Evolutionary conservation across 2,888 invertebrate genomes (phyloP).

Genomic region (Glyphotaelius pellucidus): DNA sequence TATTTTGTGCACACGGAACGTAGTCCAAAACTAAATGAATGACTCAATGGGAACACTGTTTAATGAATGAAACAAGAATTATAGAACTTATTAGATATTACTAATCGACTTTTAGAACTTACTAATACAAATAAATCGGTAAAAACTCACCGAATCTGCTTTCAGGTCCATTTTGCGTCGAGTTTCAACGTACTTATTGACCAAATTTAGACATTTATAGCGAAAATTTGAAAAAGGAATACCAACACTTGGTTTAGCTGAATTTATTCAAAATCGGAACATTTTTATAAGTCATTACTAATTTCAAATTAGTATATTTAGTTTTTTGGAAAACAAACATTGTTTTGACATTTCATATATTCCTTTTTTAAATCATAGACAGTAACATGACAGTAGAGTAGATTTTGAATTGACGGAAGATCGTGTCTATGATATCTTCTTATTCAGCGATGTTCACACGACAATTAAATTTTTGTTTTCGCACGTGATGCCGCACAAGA

Average conservation of each 20-base stretch:
- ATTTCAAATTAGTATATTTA: slow-evolving; percentile 6
- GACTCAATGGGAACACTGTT: background rate
- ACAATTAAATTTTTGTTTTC: no score
- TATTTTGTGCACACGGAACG: slow-evolving; percentile 52
- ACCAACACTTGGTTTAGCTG: background rate
- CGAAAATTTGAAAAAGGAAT: background rate
- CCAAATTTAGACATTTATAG: background rate
- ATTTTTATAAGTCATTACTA: background rate
- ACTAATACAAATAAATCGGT: background rate
- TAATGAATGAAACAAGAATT: background rate
- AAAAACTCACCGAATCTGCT: slow-evolving; percentile 33
- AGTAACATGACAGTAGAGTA: background rate
- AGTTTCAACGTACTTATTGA: background rate
- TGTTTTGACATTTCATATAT: slow-evolving; percentile 51
- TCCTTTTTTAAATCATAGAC: background rate
- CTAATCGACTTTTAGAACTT: background rate
- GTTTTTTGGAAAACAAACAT: slow-evolving; percentile 13
- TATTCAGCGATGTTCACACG: background rate
- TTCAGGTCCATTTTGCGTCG: slow-evolving; percentile 13
- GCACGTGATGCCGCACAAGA: no score
- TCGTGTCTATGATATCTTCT: background rate
- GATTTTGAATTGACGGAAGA: background rate
- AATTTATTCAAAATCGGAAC: background rate
- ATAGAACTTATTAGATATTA: background rate
- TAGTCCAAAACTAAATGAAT: background rate